Evolutionary conservation across 2,888 invertebrate genomes (phyloP).

Genomic region (Anticlea derivata): DNA sequence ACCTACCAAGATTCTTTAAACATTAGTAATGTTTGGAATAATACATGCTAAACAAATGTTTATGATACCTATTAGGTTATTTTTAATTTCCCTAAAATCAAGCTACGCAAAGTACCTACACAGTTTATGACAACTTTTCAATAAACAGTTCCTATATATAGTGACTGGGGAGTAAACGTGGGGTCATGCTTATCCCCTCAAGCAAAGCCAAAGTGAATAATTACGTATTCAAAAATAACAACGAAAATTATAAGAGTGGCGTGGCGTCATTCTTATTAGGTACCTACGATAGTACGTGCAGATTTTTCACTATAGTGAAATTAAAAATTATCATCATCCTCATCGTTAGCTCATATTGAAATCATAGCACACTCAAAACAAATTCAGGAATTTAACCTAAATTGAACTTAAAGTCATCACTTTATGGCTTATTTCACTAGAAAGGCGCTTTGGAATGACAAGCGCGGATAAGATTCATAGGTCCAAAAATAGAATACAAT

Average conservation of each 20-base stretch:
- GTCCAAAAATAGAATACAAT: slow-evolving; percentile 54
- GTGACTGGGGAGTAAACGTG: slow-evolving; percentile 37
- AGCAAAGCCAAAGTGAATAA: slow-evolving; percentile 29
- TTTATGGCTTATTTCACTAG: not conserved
- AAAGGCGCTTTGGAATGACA: slow-evolving; percentile 1
- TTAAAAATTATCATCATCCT: too few relatives aligned
- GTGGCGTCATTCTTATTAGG: too few relatives aligned
- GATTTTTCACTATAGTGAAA: too few relatives aligned
- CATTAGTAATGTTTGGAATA: too few relatives aligned
- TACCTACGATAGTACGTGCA: too few relatives aligned
- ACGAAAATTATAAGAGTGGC: slow-evolving; percentile 38
- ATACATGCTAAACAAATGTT: too few relatives aligned
- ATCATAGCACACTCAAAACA: too few relatives aligned
- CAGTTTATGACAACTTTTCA: slow-evolving; percentile 49
- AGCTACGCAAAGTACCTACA: slow-evolving; percentile 39
- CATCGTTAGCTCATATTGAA: too few relatives aligned
- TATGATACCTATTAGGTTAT: too few relatives aligned
- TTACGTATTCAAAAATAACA: slow-evolving; percentile 47
- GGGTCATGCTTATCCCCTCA: slow-evolving; percentile 37
- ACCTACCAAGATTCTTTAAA: not conserved
- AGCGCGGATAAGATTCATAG: slow-evolving; percentile 44
- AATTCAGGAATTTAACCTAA: too few relatives aligned
- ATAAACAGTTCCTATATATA: slow-evolving; percentile 34
- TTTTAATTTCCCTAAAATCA: slow-evolving; percentile 12
- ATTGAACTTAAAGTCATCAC: not conserved